Conservation (phyloP, 2,113 vertebrate genomes). For the Circaetus cinerascens region DNA sequence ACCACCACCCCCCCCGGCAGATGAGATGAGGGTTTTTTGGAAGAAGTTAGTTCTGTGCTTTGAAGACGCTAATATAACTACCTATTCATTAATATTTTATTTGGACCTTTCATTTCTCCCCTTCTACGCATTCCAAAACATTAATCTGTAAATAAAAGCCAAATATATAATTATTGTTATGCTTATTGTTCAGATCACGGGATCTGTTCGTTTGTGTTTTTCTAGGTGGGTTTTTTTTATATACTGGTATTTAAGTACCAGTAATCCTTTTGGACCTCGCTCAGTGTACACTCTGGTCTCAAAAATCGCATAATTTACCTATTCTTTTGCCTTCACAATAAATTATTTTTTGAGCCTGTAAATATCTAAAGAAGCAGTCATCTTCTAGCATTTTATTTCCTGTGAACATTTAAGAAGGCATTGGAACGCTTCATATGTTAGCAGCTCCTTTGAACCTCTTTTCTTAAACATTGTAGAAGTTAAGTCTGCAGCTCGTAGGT, state of each 20-base stretch:
- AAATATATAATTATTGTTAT: not conserved
- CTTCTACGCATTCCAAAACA: not conserved
- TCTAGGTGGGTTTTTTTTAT: not conserved
- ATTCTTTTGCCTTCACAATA: not conserved
- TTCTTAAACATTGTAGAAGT: not conserved
- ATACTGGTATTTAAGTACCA: not conserved
- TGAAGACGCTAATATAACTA: not conserved
- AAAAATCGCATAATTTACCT: not conserved
- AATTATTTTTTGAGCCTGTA: not conserved
- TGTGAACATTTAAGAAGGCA: not conserved
- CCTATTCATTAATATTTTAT: not conserved
- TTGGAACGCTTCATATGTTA: not conserved
- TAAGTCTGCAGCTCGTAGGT: not conserved
- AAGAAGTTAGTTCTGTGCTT: not conserved
- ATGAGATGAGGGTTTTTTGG: not conserved
- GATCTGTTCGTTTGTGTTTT: not conserved
- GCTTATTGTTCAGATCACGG: not conserved
- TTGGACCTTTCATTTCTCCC: not conserved
- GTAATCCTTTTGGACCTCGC: not conserved
- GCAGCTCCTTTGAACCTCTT: not conserved
- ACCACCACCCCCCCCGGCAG: too few relatives aligned
- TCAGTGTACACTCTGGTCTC: not conserved
- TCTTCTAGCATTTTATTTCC: not conserved
- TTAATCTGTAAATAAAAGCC: not conserved
- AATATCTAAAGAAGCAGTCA: not conserved